Conservation (phyloP, 1,140 invertebrate genomes). For the Tetranychus cinnabarinus region DNA sequence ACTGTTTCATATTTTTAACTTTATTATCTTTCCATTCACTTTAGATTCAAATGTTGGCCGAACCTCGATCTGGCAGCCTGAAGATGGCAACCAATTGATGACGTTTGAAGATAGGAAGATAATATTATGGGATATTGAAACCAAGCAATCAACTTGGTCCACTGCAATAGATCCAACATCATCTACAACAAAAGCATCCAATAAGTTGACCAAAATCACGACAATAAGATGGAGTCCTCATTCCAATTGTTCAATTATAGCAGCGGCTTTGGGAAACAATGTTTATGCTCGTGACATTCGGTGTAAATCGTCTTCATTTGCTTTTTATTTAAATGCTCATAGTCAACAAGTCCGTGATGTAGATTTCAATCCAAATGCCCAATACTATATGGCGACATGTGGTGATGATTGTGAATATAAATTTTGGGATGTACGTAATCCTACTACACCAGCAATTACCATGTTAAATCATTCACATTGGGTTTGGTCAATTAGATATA, state of each 20-base stretch:
- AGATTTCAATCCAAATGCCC: constrained; percentile 90
- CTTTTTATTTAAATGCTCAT: constrained; percentile 64
- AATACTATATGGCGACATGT: constrained; percentile 73
- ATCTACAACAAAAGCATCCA: constrained; percentile 17
- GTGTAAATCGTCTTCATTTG: constrained; percentile 14
- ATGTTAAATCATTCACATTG: constrained; percentile 83
- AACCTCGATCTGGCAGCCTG: constrained; percentile 38
- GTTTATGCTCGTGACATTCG: constrained; percentile 69
- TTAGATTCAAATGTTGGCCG: not conserved
- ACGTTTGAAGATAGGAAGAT: constrained; percentile 49
- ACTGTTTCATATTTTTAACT: too few species aligned
- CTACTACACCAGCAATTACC: constrained; percentile 45
- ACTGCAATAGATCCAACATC: not conserved
- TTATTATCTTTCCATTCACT: not conserved
- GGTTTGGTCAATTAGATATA: constrained; percentile 83
- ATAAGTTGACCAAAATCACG: constrained; percentile 48
- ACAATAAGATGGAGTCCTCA: constrained; percentile 83
- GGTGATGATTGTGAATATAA: constrained; percentile 82
- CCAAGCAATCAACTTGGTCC: constrained; percentile 12
- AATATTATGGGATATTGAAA: constrained; percentile 34
- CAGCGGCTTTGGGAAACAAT: constrained; percentile 53
- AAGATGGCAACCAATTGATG: constrained; percentile 38
- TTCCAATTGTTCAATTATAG: constrained; percentile 59
- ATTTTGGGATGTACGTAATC: constrained; percentile 82
- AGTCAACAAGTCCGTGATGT: constrained; percentile 65